A percentile compares a stretch with the other conserved stretches of the same genome.
phyloP scores from a whole-genome alignment of 2,797 vertebrate genomes.

The Spondyliosoma cantharus region DNA sequence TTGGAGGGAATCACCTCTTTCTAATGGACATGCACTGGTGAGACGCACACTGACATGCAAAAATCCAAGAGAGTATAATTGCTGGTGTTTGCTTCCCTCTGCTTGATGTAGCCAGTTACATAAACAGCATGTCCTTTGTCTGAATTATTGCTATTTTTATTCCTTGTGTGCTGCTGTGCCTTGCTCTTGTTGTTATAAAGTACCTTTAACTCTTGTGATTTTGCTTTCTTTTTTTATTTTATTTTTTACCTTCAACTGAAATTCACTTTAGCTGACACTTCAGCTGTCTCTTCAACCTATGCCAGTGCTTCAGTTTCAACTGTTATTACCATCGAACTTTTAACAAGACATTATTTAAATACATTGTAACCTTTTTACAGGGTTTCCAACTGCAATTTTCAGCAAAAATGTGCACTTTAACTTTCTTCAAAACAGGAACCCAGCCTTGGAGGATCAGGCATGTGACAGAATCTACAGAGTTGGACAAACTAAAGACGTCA shows the following conservation, averaged over 20 bases:
- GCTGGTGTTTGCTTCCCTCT: not conserved
- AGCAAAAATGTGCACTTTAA: not conserved
- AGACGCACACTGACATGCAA: slow-evolving; percentile 50
- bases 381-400: not conserved
- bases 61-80: not conserved
- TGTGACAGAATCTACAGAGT: slow-evolving; percentile 97
- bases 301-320: too few species aligned
- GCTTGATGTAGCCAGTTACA: not conserved
- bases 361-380: not conserved
- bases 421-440: slow-evolving; percentile 87
- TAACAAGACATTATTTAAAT: not conserved
- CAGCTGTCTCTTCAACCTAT: too few species aligned
- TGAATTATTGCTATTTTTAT: not conserved
- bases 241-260: not conserved
- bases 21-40: slow-evolving; percentile 99
- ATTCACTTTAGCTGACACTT: too few species aligned
- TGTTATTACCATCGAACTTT: not conserved
- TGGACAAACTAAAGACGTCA: slow-evolving; percentile 91
- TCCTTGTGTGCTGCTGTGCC: not conserved
- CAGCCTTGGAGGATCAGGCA: slow-evolving; percentile 96
- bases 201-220: not conserved
- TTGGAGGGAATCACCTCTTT: slow-evolving; percentile 97
- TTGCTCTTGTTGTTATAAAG: too few species aligned
- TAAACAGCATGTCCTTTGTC: not conserved
- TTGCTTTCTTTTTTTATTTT: not conserved